Evolutionary conservation across 2,888 invertebrate genomes (phyloP), one percentile per base, ranked within the genome.

Genomic region (Euplexia lucipara): DNA sequence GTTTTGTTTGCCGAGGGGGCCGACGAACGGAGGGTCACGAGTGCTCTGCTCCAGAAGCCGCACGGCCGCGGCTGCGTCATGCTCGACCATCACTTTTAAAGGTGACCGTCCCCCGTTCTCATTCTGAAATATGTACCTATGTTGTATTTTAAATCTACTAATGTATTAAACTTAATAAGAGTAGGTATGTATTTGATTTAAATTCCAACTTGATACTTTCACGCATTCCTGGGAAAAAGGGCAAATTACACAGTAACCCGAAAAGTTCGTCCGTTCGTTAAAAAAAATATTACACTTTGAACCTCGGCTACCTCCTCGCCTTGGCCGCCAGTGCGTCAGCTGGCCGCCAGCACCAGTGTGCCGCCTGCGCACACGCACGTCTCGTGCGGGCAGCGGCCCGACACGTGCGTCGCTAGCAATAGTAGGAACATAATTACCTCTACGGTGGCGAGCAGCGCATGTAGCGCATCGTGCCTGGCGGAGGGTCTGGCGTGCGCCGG

Each of bases 281-380:
- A n/a, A n/a, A n/a, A n/a, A n/a, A n/a, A n/a, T n/a, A n/a, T n/a
- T n/a, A n/a, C n/a, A n/a, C n/a, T n/a, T n/a, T n/a, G n/a, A n/a
- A n/a, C n/a, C n/a, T n/a, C n/a, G n/a, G n/a, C n/a, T n/a, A n/a
- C n/a, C n/a, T n/a, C n/a, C n/a, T n/a, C n/a, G n/a, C n/a, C n/a
- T n/a, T n/a, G n/a, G n/a, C 97, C 63, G 97, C 97, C 78, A 98
- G 95, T 89, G 97, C 97, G 90, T 97, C 97, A 74, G 97, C 97
- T 63, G 97, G n/a, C 96, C 86, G 97, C 97, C 70, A 97, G 96
- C 74, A 98, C 94, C 44, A 97, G 92, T 86, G 97, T 97, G 86
- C 96, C 97, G 63, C 97, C 97, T 52, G 97, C 95, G 82, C 88
- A 97, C 42, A 37, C 54, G 68, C 85, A 71, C 64, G 82, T 88